phyloP scores from a whole-genome alignment of 2,113 vertebrate species.

The Recurvirostra avosetta region DNA sequence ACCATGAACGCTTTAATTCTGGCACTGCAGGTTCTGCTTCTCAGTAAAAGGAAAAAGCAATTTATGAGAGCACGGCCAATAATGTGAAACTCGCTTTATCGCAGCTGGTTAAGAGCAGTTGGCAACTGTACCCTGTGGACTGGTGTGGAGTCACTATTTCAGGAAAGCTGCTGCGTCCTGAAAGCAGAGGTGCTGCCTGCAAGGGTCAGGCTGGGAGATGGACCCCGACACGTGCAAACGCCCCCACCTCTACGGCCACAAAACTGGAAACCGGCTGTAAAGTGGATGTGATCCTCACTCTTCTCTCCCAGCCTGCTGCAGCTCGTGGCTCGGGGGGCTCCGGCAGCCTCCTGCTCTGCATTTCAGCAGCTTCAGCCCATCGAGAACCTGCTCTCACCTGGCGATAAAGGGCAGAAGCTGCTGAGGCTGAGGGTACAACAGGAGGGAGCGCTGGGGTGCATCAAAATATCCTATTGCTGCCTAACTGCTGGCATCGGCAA shows the following conservation, averaged over 20 bases:
- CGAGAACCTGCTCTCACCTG: not conserved
- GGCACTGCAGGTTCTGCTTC: not conserved
- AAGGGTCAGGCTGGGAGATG: not conserved
- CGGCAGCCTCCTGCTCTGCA: not conserved
- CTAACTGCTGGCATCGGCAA: not conserved
- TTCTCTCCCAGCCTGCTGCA: not conserved
- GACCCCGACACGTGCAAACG: fast-evolving
- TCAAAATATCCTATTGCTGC: not conserved
- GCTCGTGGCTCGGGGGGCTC: not conserved
- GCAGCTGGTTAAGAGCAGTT: not conserved
- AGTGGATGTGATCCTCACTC: not conserved
- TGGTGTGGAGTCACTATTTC: not conserved
- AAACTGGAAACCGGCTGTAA: not conserved
- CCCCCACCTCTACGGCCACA: not conserved
- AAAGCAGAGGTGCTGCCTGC: not conserved
- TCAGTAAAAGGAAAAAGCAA: not conserved
- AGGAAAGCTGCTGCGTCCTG: not conserved
- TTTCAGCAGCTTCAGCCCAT: not conserved
- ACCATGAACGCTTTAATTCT: not conserved
- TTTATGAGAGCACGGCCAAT: not conserved
- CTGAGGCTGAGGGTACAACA: not conserved
- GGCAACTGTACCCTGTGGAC: not conserved
- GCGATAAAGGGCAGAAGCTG: not conserved
- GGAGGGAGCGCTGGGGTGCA: not conserved
- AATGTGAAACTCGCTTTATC: not conserved